A percentile compares a stretch with the other conserved stretches of the same genome.
phyloP scores from a whole-genome alignment of 1,140 invertebrate species.

The Ridgeia piscesae region DNA sequence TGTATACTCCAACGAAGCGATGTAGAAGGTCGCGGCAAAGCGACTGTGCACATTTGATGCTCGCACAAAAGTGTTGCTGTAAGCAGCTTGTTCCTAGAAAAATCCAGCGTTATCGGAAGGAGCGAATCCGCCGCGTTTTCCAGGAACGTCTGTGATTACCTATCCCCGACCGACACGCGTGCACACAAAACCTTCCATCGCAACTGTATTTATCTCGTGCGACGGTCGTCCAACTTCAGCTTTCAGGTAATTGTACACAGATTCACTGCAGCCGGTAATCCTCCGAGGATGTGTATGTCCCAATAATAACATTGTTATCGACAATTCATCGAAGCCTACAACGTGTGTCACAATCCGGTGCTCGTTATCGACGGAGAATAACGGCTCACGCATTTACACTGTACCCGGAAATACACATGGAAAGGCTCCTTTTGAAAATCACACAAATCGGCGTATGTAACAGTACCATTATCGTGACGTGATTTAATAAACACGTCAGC shows the following conservation, averaged over 20 bases:
- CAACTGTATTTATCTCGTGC: not conserved
- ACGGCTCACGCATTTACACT: not conserved
- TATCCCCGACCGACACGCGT: not conserved
- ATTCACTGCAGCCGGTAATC: not conserved
- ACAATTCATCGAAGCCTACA: too few species aligned
- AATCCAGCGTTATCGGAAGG: not conserved
- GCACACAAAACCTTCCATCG: too few species aligned
- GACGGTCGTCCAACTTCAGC: not conserved
- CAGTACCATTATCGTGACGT: not conserved
- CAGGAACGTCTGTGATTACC: not conserved
- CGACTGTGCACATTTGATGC: not conserved
- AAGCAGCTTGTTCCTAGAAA: not conserved
- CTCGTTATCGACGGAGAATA: not conserved
- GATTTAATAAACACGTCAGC: not conserved
- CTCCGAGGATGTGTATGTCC: not conserved
- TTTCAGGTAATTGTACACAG: not conserved
- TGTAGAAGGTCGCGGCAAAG: not conserved
- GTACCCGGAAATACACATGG: not conserved
- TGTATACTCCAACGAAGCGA: not conserved
- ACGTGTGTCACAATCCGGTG: too few species aligned
- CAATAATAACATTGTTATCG: too few species aligned
- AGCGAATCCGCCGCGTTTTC: not conserved
- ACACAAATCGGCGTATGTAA: not conserved
- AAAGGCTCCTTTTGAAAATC: not conserved
- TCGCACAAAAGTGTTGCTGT: not conserved